Base-by-base conservation (phyloP, 2,113 vertebrate genomes). In the Corythaixoides concolor region DNA sequence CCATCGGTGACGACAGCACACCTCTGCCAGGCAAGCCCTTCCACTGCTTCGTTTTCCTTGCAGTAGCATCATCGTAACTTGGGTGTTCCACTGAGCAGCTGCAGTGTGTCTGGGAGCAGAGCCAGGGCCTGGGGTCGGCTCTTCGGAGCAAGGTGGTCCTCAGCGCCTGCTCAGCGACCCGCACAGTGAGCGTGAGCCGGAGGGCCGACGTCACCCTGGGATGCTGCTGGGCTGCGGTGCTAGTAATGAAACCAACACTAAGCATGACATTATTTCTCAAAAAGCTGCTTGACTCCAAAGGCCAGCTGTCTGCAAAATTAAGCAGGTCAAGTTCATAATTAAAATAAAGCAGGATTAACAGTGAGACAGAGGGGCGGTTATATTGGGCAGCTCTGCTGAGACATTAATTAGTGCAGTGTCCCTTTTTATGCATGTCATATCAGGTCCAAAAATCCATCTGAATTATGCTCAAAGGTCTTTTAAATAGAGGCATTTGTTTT, bases 221-320 rank as follows among this genome's bases (percentile, higher is more conserved):
- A 7, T 3, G 3, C 67, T 72, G 37, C 69, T 59, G 19, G 55
- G 11, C 55, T n/a, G 39, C 17, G 50, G 20, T 47, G 30, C 30
- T 74, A 5, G 9, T 15, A 7, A 62, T 55, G 49, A 77, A 84
- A 45, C 32, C 37, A 49, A 30, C 37, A 14, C 10, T 11, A 30
- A 47, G 23, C 21, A 5, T 41, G 58, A 21, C 21, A 12, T 9
- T 10, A 22, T 64, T 89, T 83, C 87, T 85, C 23, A 3, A 53
- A 74, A 68, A 10, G 18, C 47, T 64, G 26, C 50, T 77, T 60
- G 73, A 15, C 68, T 85, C 56, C 30, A 33, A 81, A 45, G 80
- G 64, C 77, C 60, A 74, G 78, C 45, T 91, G 74, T 74, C 85
- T 93, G 84, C 85, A 78, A 35, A 80, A 87, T 81, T 47, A 94